Evolutionary conservation across 2,797 vertebrate genomes (phyloP), one percentile per base, ranked within the genome.

Genomic region (Acomys russatus): DNA sequence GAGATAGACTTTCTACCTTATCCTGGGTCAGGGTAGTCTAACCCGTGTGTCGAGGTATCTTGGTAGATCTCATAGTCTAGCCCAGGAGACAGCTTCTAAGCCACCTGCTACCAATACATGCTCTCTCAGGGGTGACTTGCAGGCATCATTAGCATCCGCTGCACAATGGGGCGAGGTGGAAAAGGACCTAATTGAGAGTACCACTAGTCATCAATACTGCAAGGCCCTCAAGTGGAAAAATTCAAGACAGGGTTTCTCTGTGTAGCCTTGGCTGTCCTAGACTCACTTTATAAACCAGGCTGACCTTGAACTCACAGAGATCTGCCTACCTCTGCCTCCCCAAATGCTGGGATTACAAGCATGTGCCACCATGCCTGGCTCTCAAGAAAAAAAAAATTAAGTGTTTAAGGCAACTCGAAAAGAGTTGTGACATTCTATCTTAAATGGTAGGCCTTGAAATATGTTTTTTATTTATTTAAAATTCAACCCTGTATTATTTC

Each of bases 1-100:
- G 9, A 88, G 59, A 92, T 70, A 97, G 90, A 95, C 61, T 95
- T 96, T 93, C 35, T 20, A 6, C 87, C 56, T 96, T 91, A 86
- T 93, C 73, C 83, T 73, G 76, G 89, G 90, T 93, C 88, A 91
- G 93, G 91, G 89, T 92, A 96, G 83, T 94, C 93, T 94, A 94
- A 90, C 84, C 49, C 54, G n/a, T 20, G 93, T 95, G 44, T 91
- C 78, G 92, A 61, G 18, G 61, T 83, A 74, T 96, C 68, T 14
- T 2, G 17, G 87, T 86, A 44, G 78, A 88, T 71, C 83, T 79
- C 28, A 96, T 97, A 92, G 85, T 38, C 73, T 90, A 54, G 83
- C 68, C 78, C 64, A 49, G 54, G 38, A 96, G 44, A 93, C 92
- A 49, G 12, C 28, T 94, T 91, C 85, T 25, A 70, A 82, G 66